Conservation (phyloP, 2,888 invertebrate genomes). For the Spodoptera exigua region DNA sequence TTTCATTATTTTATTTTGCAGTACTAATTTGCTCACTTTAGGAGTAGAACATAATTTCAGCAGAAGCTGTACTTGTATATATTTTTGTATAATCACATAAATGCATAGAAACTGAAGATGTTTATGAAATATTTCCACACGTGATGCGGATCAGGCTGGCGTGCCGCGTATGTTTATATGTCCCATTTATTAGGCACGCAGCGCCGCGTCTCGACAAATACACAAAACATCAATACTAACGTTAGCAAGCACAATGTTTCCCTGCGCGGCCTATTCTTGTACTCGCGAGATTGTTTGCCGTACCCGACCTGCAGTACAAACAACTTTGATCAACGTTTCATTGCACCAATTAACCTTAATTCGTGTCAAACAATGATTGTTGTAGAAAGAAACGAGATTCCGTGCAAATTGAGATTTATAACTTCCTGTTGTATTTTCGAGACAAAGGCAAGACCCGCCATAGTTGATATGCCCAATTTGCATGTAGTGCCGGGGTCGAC, state of each 20-base stretch:
- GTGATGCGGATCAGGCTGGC: constrained; percentile 9
- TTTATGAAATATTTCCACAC: constrained; percentile 5
- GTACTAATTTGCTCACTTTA: no score
- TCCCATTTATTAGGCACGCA: constrained; percentile 56
- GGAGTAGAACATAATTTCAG: no score
- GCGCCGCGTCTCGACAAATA: constrained; percentile 9
- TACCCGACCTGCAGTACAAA: constrained; percentile 31
- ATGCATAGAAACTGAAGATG: background rate
- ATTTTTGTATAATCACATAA: constrained; percentile 3
- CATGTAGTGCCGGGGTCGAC: constrained; percentile 53
- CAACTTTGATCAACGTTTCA: constrained; percentile 54
- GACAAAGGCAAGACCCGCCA: constrained; percentile 46
- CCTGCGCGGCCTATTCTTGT: constrained; percentile 27
- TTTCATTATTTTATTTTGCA: constrained; percentile 35
- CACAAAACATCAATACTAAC: constrained; percentile 36
- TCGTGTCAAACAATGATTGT: constrained; percentile 45
- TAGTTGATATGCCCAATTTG: constrained; percentile 52
- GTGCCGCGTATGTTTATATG: constrained; percentile 56
- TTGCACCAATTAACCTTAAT: constrained; percentile 61
- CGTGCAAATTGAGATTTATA: constrained; percentile 57
- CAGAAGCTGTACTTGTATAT: no score
- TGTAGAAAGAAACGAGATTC: constrained; percentile 48
- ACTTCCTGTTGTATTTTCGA: constrained; percentile 49
- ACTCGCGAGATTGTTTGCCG: constrained; percentile 34
- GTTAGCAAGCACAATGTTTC: constrained; percentile 33